Evolutionary conservation across 2,797 vertebrate species (phyloP).

Genomic region (Characodon lateralis): DNA sequence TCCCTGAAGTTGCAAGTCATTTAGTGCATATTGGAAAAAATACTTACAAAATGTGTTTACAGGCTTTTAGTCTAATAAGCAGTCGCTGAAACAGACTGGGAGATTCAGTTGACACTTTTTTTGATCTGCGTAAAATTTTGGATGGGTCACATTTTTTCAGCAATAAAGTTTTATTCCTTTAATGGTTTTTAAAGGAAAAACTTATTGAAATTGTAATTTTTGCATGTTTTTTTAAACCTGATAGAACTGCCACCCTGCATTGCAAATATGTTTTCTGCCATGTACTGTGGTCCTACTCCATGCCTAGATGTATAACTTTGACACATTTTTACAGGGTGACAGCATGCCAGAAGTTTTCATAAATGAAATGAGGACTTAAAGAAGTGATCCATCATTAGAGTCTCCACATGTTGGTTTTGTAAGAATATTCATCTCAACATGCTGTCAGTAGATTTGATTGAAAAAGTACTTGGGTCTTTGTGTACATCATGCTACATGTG

Average conservation of each 20-base stretch:
- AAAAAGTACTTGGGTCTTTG: constrained; percentile 2
- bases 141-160: background rate
- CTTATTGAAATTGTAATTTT: background rate
- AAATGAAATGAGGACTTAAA: background rate
- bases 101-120: background rate
- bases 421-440: background rate
- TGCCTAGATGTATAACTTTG: background rate
- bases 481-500: constrained; percentile 5
- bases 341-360: background rate
- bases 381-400: background rate
- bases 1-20: background rate
- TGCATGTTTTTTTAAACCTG: background rate
- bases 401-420: background rate
- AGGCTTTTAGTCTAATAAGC: background rate
- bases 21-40: background rate
- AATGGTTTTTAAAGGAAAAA: background rate
- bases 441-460: background rate
- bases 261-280: background rate
- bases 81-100: background rate
- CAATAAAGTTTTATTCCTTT: background rate
- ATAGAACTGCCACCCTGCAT: background rate
- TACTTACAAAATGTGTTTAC: background rate
- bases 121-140: background rate
- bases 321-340: background rate
- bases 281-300: background rate